A percentile compares a stretch with the other conserved stretches of the same genome.
phyloP scores from a whole-genome alignment of 2,888 invertebrate genomes.

The Lumbricus terrestris region DNA sequence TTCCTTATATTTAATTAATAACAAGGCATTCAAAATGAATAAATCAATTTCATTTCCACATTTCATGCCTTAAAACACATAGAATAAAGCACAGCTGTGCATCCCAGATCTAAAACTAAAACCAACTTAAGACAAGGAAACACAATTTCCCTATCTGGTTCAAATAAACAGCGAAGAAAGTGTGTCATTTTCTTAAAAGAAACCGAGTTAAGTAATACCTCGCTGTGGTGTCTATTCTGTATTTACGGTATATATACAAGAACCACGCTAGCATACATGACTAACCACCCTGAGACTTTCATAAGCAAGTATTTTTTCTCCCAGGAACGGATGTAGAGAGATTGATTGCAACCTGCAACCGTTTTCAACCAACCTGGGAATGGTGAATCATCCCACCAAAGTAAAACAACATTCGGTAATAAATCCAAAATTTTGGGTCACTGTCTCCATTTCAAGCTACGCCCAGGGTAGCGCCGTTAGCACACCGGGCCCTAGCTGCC shows the following conservation, averaged over 20 bases:
- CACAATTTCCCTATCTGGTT: background rate
- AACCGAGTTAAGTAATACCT: background rate
- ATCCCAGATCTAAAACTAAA: no score
- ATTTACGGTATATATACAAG: no score
- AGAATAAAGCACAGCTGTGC: no score
- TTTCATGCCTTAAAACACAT: no score
- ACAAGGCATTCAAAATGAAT: no score
- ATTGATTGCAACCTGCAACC: background rate
- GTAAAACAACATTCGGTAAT: background rate
- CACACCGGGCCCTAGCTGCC: background rate
- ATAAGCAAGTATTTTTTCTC: background rate
- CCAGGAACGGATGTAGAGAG: background rate
- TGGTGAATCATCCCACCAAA: background rate
- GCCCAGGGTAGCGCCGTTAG: background rate
- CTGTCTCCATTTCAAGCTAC: background rate
- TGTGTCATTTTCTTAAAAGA: background rate
- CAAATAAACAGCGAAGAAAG: background rate
- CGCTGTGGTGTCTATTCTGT: background rate
- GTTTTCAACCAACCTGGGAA: background rate
- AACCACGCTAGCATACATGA: background rate
- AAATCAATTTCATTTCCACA: no score
- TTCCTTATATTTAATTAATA: no score
- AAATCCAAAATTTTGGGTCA: background rate
- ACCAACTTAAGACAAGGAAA: no score
- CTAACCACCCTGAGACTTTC: background rate